These are phyloP conservation scores for Sarcoramphus papa DNA, from an alignment of 2,797 vertebrate genomes.

Conservation along the genomic window DNA sequence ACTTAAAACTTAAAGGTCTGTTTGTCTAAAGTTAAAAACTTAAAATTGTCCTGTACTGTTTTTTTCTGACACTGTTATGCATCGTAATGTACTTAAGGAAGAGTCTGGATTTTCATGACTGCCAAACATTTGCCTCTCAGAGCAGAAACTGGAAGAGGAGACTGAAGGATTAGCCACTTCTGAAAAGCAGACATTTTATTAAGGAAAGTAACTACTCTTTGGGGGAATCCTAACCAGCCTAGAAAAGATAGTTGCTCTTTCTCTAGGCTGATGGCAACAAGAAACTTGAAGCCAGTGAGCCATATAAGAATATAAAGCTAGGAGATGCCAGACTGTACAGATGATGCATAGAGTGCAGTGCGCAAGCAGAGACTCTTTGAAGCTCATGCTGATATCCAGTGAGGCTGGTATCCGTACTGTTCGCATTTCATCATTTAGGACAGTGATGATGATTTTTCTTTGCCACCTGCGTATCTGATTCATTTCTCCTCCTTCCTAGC, in stretches of 20 bases:
- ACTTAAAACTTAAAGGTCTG: neutral
- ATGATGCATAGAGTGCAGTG: too few relatives aligned
- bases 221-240: neutral
- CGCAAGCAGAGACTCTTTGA: neutral
- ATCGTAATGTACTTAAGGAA: neutral
- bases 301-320: neutral
- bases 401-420: fast-evolving
- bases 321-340: neutral
- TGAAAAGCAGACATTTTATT: neutral
- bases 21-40: neutral
- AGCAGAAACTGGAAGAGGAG: neutral
- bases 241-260: neutral
- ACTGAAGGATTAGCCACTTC: neutral
- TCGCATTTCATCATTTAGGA: neutral
- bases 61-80: neutral
- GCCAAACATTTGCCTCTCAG: neutral
- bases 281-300: neutral
- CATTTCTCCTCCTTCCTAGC: neutral
- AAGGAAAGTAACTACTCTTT: neutral
- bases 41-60: fast-evolving
- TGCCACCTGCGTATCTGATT: neutral
- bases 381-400: neutral
- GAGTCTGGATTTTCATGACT: neutral
- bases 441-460: neutral
- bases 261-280: neutral